Percentiles rank a stretch among this genome's conserved stretches.
Conservation (phyloP, 2,888 invertebrate genomes). For the Noctuana brunneofusca region DNA sequence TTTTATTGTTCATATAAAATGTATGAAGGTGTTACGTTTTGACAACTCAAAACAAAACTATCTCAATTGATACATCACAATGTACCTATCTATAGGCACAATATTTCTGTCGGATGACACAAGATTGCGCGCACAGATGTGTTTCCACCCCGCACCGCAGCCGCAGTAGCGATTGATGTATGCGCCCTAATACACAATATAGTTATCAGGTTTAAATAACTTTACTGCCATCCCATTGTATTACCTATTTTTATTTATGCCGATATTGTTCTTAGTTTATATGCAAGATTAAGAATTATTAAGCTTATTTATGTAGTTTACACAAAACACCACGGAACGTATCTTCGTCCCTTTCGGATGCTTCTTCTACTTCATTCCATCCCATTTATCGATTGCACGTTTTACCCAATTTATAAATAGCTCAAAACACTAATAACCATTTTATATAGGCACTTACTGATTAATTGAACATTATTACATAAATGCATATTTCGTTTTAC, state of each 20-base stretch:
- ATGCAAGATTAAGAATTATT: neutral
- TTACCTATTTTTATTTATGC: neutral
- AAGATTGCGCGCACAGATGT: constrained; percentile 39
- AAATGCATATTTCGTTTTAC: neutral
- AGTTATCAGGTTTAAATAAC: neutral
- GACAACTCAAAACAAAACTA: no score
- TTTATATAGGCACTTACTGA: neutral
- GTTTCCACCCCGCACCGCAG: constrained; percentile 41
- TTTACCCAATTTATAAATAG: neutral
- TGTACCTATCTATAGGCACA: no score
- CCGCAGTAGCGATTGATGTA: constrained; percentile 40
- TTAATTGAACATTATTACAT: neutral
- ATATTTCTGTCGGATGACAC: constrained; percentile 40
- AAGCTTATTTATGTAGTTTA: neutral
- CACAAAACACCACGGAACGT: constrained; percentile 1
- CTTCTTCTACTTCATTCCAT: neutral
- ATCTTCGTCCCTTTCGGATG: constrained; percentile 19
- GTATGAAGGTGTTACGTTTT: no score
- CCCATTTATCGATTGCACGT: constrained; percentile 24
- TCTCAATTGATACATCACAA: no score
- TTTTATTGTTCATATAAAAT: no score
- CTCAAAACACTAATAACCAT: neutral
- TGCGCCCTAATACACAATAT: constrained; percentile 42
- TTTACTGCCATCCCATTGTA: neutral
- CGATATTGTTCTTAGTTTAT: neutral